Conservation (phyloP, 2,113 vertebrate genomes). For the Brachyistius frenatus region DNA sequence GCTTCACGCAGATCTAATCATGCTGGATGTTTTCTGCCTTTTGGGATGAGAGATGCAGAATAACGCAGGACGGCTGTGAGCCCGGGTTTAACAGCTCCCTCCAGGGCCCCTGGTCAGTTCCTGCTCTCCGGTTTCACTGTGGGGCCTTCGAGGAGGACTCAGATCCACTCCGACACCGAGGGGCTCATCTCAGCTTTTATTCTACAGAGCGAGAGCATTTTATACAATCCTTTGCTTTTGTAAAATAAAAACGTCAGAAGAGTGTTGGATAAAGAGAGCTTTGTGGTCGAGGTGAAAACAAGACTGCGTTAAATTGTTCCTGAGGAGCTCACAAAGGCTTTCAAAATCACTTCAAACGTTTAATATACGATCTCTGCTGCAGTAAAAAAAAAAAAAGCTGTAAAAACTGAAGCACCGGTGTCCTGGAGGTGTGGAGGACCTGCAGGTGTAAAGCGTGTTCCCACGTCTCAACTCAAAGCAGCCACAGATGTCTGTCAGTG, state of each 20-base stretch:
- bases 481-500: no score
- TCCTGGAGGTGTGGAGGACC: no score
- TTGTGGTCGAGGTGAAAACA: not conserved
- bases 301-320: not conserved
- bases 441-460: no score
- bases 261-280: not conserved
- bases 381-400: not conserved
- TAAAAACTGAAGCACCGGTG: no score
- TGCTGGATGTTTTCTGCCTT: not conserved
- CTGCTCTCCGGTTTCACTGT: conserved; percentile 40
- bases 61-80: not conserved
- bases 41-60: not conserved
- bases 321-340: not conserved
- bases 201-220: not conserved
- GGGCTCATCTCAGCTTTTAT: not conserved
- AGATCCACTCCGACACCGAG: no score
- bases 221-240: not conserved
- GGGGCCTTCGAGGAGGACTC: not conserved
- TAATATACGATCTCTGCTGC: not conserved
- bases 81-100: conserved; percentile 21
- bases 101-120: not conserved
- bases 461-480: no score
- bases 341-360: not conserved
- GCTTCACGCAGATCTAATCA: not conserved
- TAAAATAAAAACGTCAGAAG: not conserved